Evolutionary conservation across 2,888 invertebrate species (phyloP), one percentile per base, ranked within the genome.

Genomic region (Agapostemon virescens): DNA sequence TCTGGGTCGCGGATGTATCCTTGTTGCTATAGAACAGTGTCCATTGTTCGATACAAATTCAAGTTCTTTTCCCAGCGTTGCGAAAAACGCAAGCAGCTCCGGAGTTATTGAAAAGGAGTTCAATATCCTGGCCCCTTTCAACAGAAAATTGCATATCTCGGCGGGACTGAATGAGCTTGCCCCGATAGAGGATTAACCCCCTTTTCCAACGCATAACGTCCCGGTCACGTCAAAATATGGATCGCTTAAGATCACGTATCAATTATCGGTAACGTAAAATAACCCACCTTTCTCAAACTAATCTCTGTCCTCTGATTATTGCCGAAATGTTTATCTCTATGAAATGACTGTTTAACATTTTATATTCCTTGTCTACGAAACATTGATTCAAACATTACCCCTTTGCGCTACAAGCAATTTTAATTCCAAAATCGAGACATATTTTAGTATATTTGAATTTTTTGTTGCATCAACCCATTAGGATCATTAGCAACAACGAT

Each of bases 31-130:
- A 52, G 75, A 66, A 71, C 52, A 68, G 70, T 40, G 67, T 11
- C 36, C 66, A 77, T 78, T 74, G 73, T 83, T 80, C 71, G 70
- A 64, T 80, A 74, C 75, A 69, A 75, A 79, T 78, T 73, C 67
- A 78, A 61, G 45, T 30, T 70, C 30, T 40, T 68, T 49, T 20
- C 49, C 36, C 20, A 15, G 17, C 33, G 17, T 76, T 69, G 58
- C 36, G 45, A 49, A 55, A 70, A 52, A 64, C 23, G 42, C 55
- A 64, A 52, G 36, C 64, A 74, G 33, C 38, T 33, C 42, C 11
- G 68, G 49, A 68, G 64, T 68, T 71, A 79, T 75, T 45, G 72
- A 75, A 75, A 75, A 69, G 64, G 26, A 45, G 52, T 69, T 33
- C 79, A 20, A 75, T 81, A 79, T 74, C 52, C 52, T 72, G 64